phyloP scores from a whole-genome alignment of 2,113 vertebrate genomes.

The Ahaetulla prasina region DNA sequence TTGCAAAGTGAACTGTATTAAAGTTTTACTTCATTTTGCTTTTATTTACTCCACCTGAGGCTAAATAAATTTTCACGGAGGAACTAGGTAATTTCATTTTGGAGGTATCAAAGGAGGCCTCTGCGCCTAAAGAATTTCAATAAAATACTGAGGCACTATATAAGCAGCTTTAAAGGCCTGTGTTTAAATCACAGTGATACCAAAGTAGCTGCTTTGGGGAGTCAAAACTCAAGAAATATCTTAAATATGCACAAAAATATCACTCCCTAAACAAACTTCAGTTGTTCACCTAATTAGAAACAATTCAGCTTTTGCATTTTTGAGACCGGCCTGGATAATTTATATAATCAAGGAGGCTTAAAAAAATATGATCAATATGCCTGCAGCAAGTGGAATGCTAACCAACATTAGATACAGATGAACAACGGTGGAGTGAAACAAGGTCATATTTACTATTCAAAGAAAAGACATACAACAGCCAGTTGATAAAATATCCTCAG shows the following conservation, averaged over 20 bases:
- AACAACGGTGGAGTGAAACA: not conserved
- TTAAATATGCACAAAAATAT: not conserved
- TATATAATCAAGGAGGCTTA: not conserved
- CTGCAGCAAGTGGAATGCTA: not conserved
- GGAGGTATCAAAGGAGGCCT: conserved; percentile 4
- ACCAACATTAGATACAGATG: conserved; percentile 11
- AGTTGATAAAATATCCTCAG: conserved; percentile 1
- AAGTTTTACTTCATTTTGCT: conserved; percentile 40
- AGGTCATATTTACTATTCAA: not conserved
- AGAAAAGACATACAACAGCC: not conserved
- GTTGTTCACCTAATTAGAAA: not conserved
- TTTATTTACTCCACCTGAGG: conserved; percentile 37
- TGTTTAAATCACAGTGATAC: not conserved
- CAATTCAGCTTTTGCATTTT: not conserved
- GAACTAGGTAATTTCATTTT: conserved; percentile 9
- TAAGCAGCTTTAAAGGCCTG: not conserved
- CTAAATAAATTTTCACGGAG: conserved; percentile 16
- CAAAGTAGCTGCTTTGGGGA: not conserved
- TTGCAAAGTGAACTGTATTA: conserved; percentile 22
- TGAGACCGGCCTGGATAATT: not conserved
- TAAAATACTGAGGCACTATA: not conserved
- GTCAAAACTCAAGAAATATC: not conserved
- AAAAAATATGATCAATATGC: not conserved
- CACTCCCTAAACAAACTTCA: not conserved
- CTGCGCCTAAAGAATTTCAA: conserved; percentile 10